Conservation (phyloP, 1,140 invertebrate genomes). For the Temnothorax curvispinosus region DNA sequence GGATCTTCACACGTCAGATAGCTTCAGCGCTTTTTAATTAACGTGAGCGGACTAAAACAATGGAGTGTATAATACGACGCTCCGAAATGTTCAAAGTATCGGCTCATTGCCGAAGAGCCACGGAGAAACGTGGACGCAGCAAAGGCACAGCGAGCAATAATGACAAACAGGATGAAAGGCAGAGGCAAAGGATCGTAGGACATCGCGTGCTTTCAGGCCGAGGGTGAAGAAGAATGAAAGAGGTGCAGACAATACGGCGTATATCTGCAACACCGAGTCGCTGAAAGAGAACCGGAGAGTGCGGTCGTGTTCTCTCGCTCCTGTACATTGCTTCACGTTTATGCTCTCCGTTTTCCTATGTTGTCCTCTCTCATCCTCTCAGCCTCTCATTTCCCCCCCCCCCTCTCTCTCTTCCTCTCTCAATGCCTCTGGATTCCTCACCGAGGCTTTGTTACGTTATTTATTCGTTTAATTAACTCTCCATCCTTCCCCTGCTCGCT, state of each 20-base stretch:
- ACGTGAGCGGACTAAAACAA: constrained; percentile 5
- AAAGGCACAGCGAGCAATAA: constrained; percentile 39
- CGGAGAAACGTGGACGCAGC: constrained; percentile 1
- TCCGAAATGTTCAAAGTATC: constrained; percentile 39
- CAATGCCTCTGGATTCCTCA: constrained; percentile 36
- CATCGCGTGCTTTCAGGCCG: constrained; percentile 44
- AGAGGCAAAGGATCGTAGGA: constrained; percentile 54
- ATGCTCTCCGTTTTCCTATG: constrained; percentile 46
- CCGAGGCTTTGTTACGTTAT: constrained; percentile 81
- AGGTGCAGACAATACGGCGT: constrained; percentile 52
- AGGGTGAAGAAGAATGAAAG: constrained; percentile 29
- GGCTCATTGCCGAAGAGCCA: constrained; percentile 40
- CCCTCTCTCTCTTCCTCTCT: background rate
- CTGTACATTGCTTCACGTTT: constrained; percentile 27
- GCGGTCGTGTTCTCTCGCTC: constrained; percentile 48
- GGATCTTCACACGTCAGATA: background rate
- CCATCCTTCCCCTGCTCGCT: constrained; percentile 64
- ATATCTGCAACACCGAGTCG: constrained; percentile 64
- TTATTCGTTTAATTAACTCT: constrained; percentile 85
- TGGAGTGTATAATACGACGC: constrained; percentile 40
- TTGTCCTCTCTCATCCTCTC: constrained; percentile 27
- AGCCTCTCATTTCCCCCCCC: background rate
- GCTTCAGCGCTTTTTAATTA: constrained; percentile 49
- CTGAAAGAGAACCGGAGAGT: constrained; percentile 67
- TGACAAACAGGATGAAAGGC: constrained; percentile 45